Evolutionary conservation across 2,888 invertebrate species (phyloP).

Genomic region (Ophion ventricosus): DNA sequence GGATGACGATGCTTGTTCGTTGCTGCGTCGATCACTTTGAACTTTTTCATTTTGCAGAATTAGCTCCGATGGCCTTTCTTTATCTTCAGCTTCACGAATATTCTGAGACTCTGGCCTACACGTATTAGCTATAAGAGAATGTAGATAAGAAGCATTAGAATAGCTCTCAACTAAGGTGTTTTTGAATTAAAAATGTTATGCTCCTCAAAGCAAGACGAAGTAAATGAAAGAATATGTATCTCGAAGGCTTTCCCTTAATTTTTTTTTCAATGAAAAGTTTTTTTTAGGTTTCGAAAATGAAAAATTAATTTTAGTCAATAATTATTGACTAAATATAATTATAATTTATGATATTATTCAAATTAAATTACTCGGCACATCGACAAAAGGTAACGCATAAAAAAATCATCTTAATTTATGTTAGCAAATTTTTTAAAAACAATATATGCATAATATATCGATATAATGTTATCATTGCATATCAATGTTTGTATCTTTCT

Average conservation of each 20-base stretch:
- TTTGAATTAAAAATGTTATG: not conserved
- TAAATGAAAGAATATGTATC: not conserved
- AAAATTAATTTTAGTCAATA: too few relatives aligned
- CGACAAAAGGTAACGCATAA: too few relatives aligned
- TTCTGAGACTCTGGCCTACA: not conserved
- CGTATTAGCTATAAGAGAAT: slow-evolving; percentile 12
- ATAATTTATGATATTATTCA: too few relatives aligned
- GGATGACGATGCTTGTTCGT: slow-evolving; percentile 1
- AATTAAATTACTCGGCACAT: too few relatives aligned
- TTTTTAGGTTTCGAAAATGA: too few relatives aligned
- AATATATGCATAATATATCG: too few relatives aligned
- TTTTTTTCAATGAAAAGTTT: too few relatives aligned
- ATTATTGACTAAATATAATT: too few relatives aligned
- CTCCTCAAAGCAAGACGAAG: not conserved
- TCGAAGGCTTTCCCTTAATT: too few relatives aligned
- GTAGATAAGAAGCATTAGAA: slow-evolving; percentile 16
- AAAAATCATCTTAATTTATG: too few relatives aligned
- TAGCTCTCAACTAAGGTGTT: not conserved
- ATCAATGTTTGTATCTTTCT: not conserved
- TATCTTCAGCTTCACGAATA: slow-evolving; percentile 11
- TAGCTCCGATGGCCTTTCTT: not conserved
- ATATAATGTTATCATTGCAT: slow-evolving; percentile 5
- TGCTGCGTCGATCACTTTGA: not conserved
- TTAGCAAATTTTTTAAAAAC: too few relatives aligned
- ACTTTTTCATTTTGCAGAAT: not conserved